A percentile compares a stretch with the other conserved stretches of the same genome.
These are phyloP conservation scores for Kradibia gibbosae DNA, from an alignment of 1,140 invertebrate species.

Conservation along the genomic window DNA sequence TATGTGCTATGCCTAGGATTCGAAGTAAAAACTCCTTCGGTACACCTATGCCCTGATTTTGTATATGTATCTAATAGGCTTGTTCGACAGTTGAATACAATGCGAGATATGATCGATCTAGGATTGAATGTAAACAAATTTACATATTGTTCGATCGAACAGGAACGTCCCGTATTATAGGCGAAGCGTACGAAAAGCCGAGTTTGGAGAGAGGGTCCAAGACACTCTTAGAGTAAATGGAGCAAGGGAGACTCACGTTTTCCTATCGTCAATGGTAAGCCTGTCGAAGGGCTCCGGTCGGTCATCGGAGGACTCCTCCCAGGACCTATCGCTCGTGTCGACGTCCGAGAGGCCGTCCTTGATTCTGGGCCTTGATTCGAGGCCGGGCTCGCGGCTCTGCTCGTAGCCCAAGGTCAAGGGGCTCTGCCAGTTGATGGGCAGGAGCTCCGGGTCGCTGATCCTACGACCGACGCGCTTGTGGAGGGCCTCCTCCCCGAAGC, in stretches of 20 bases:
- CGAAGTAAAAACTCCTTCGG: too few species aligned
- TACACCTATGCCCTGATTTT: too few species aligned
- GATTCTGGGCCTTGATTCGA: too few species aligned
- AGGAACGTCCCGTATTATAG: too few species aligned
- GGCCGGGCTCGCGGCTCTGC: background rate
- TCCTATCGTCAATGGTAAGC: background rate
- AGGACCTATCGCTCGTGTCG: constrained; percentile 1
- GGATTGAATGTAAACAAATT: too few species aligned
- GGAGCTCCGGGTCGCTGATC: constrained; percentile 39
- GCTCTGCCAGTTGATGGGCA: background rate
- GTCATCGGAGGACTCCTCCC: constrained; percentile 31
- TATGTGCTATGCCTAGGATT: too few species aligned
- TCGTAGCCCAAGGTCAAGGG: background rate
- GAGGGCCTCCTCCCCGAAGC: background rate
- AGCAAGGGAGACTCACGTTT: constrained; percentile 1
- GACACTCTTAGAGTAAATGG: background rate
- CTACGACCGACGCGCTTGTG: constrained; percentile 12
- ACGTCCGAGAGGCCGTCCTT: background rate
- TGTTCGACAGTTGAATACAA: too few species aligned
- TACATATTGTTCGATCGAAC: too few species aligned
- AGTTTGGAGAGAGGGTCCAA: too few species aligned
- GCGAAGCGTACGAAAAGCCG: too few species aligned
- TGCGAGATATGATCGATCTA: too few species aligned
- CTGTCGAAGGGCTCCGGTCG: background rate
- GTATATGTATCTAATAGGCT: too few species aligned